Base-by-base conservation (phyloP, 2,888 invertebrate genomes). In the Halictus quadricinctus region DNA sequence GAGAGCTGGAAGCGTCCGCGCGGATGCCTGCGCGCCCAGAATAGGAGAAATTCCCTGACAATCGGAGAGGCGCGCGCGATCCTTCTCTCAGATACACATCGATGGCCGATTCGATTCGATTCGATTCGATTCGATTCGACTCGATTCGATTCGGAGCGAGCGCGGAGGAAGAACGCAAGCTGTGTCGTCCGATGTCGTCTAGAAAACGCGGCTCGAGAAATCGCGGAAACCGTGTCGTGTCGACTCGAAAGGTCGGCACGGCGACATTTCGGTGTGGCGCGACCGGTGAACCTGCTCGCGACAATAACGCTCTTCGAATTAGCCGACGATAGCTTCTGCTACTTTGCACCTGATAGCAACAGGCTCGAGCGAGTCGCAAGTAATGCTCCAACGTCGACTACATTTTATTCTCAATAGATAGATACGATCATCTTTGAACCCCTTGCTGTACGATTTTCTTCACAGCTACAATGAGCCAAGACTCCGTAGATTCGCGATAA, bases 181-280 rank as follows among this genome's bases (percentile, higher is more conserved):
- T 12, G 12, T 18, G 36, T 29, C 29, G 29, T 46, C 46, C 74
- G 48, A 43, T 64, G 66, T 43, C n/a, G 64, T 54, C 58, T 54
- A 85, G 81, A 86, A 82, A 86, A 36, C 76, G 69, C 66, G 81
- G 69, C 72, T 88, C 66, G 88, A 87, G 91, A 90, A 91, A 91
- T 90, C 91, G 90, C 90, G 90, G 89, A 91, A 91, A 91, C 85
- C 88, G 72, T 87, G 84, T 85, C 88, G 75, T 83, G 82, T 76
- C 89, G 87, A 87, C 81, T 77, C 83, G 86, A 90, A 90, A 90
- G 90, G 88, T 90, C 90, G 85, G 73, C 80, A 70, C 86, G 73
- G 74, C 88, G 88, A 90, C 90, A 89, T 90, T 90, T 90, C 86
- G 86, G 69, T 69, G 69, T 84, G 85, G 81, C 75, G 18, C 13